Evolutionary conservation across 1,140 invertebrate species (phyloP).

Genomic region (Onthophagus taurus): DNA sequence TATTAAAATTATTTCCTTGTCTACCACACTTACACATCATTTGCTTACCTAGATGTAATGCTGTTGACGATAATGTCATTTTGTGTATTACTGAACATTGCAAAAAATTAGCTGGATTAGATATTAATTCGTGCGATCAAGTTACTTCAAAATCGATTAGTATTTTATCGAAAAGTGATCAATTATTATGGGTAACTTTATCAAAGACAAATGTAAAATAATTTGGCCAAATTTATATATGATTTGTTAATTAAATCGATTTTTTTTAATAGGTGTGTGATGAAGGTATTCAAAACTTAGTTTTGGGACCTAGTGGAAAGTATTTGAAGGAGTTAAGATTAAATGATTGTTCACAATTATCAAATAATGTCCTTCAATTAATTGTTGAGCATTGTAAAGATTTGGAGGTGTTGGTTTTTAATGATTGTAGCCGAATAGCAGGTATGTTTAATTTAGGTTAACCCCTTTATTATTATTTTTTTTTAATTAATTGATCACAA

Average conservation of each 20-base stretch:
- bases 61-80: conserved; percentile 18
- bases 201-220: conserved; percentile 13
- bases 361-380: conserved; percentile 16
- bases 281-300: conserved; percentile 18
- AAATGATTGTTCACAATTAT: conserved; percentile 22
- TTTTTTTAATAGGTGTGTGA: conserved; percentile 19
- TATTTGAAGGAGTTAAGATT: conserved; percentile 24
- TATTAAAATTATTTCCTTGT: conserved; percentile 4
- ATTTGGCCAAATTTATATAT: not conserved
- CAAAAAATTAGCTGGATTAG: conserved; percentile 8
- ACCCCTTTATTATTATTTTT: no score
- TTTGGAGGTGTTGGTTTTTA: conserved; percentile 24
- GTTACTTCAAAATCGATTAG: conserved; percentile 10
- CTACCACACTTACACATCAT: conserved; percentile 9
- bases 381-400: conserved; percentile 24
- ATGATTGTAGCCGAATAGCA: conserved; percentile 3
- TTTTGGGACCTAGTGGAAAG: conserved; percentile 18
- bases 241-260: not conserved
- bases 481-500: no score
- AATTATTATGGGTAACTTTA: conserved; percentile 9
- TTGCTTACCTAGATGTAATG: conserved; percentile 11
- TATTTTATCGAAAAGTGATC: conserved; percentile 3
- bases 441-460: conserved; percentile 6
- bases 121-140: conserved; percentile 13
- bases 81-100: conserved; percentile 13